Conservation (phyloP, 92 coral and sea anemone genomes). For the Anthopleura xanthogrammica region DNA sequence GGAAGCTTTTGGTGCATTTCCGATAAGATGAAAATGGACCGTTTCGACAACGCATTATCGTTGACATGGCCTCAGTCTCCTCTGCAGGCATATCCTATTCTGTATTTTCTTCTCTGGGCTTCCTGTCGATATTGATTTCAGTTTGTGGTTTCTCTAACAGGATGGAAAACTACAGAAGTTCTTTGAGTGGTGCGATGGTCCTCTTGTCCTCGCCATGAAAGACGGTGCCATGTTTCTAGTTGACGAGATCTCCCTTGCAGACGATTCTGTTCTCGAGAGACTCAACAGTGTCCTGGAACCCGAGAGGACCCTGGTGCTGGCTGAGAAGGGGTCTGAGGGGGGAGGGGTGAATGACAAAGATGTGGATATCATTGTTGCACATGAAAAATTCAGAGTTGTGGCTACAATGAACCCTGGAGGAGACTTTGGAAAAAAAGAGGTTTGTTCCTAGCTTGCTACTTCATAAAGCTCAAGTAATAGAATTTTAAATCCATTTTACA, state of each 20-base stretch:
- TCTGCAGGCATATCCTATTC: no score
- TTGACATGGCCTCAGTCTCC: no score
- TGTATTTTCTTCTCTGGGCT: neutral
- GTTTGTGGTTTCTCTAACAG: conserved; percentile 20
- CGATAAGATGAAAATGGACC: no score
- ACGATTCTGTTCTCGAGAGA: conserved; percentile 95
- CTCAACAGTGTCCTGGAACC: conserved; percentile 97
- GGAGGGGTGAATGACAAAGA: conserved; percentile 48
- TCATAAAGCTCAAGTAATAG: no score
- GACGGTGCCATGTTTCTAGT: conserved; percentile 88
- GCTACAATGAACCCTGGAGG: conserved; percentile 99
- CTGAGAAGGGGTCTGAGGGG: conserved; percentile 87
- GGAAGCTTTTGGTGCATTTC: no score
- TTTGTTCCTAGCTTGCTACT: conserved; percentile 11
- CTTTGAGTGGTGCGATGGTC: conserved; percentile 99
- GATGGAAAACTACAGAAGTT: conserved; percentile 69
- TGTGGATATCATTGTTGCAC: conserved; percentile 74
- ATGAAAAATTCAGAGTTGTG: conserved; percentile 68
- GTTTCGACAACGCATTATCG: no score
- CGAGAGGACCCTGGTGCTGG: conserved; percentile 90
- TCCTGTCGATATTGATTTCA: no score
- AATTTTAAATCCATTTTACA: no score
- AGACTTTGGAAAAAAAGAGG: conserved; percentile 99
- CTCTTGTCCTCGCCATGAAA: conserved; percentile 86
- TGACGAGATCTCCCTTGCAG: conserved; percentile 96